Base-by-base conservation (phyloP, 2,888 invertebrate species). In the Holacanthella duospinosa region DNA sequence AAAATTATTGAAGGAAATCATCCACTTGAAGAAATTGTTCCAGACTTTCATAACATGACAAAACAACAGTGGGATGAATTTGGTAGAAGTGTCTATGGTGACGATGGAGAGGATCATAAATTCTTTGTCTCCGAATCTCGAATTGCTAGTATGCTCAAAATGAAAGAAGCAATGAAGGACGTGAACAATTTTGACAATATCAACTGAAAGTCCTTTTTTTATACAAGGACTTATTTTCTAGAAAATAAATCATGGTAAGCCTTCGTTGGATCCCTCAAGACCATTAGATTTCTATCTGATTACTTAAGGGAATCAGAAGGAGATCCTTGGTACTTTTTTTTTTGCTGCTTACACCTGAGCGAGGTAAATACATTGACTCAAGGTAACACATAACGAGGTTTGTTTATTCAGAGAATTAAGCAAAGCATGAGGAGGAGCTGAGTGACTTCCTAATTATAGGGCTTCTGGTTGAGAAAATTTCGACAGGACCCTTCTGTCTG, bases 41-140 rank as follows among this genome's bases (percentile, higher is more conserved):
- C 71, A n/a, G 73, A 71, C 66, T 68, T 68, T 36, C 66, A 68
- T 26, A 69, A 64, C 48, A 71, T 73, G 73, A 64, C 68, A 9
- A 71, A 70, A 53, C 66, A 71, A 61, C 62, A 69, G 59, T 69
- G 71, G 68, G 71, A 73, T 48, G 73, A 71, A 2, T 71, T 67
- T 54, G 71, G 69, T 19, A 70, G 70, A 53, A 60, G 59, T 12
- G 62, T 70, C 55, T 71, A 69, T 60, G 66, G 63, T 1, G 64
- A 68, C 24, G 68, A 70, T 24, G 68, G 53, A 9, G 66, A 72
- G 3, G 66, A 69, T 54, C 59, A 70, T 21, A 73, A 71, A 55
- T 62, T 69, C 59, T 71, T 73, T 59, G 66, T 67, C n/a, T 66
- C 69, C 1, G 70, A 71, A 43, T 61, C 69, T 1, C 58, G 73